Evolutionary conservation across 2,888 invertebrate genomes (phyloP), one percentile per base, ranked within the genome.

Genomic region (Brachypterus glaber): DNA sequence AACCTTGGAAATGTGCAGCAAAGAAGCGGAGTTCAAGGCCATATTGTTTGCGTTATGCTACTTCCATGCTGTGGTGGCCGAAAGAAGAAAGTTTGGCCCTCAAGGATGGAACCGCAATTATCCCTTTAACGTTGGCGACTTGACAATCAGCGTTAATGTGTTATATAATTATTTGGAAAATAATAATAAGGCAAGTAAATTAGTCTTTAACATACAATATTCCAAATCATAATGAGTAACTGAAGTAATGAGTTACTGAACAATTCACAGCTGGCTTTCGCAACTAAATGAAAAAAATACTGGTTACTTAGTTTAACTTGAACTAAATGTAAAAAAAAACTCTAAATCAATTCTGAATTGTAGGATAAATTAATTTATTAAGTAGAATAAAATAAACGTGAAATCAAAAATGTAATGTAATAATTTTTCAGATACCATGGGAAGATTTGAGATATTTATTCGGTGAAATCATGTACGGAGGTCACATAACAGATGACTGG

Each of bases 381-480:
- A n/a, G n/a, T n/a, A n/a, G n/a, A n/a, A n/a, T n/a, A n/a, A n/a
- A n/a, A n/a, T n/a, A n/a, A n/a, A n/a, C n/a, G n/a, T n/a, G n/a
- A n/a, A n/a, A n/a, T n/a, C n/a, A n/a, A n/a, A n/a, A n/a, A n/a
- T n/a, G n/a, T n/a, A n/a, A n/a, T n/a, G n/a, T n/a, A n/a, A n/a
- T n/a, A n/a, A n/a, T 29, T 31, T 37, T 45, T 15, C 36, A 60
- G 59, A 49, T 92, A 4, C 93, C 93, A 0, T 95, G 90, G 89
- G 93, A 93, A 63, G 93, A 95, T 67, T 66, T 95, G 51, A 76
- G 93, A 1, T 95, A 93, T 62, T 69, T 95, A 13, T 93, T 95
- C 59, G 95, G 93, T 0, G 93, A 95, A 68, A 95, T 95, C 51
- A 93, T 95, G 93, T 95, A 95, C 58, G 93, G 93, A 1, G 95